A percentile compares a stretch with the other conserved stretches of the same genome.
Evolutionary conservation across 1,140 invertebrate species (phyloP).

Genomic region (Bombus breviceps): DNA sequence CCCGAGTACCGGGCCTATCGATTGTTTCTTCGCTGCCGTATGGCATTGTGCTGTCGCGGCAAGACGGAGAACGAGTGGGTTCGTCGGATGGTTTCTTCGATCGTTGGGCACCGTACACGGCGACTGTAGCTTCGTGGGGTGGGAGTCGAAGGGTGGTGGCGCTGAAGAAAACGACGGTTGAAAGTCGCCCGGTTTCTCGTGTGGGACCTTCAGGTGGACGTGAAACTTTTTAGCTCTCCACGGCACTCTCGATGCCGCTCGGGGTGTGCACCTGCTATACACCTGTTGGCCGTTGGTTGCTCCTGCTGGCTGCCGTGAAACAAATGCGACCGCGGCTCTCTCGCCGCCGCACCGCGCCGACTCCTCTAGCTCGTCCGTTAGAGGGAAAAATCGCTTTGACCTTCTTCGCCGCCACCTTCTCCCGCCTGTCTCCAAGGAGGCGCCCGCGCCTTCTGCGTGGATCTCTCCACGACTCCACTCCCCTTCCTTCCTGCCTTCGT

Average conservation of each 20-base stretch:
- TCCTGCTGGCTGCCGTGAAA: slow-evolving; percentile 57
- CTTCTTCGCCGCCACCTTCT: slow-evolving; percentile 28
- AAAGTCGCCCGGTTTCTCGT: slow-evolving; percentile 69
- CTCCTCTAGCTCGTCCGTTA: slow-evolving; percentile 61
- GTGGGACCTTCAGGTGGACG: slow-evolving; percentile 77
- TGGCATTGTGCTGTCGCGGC: slow-evolving; percentile 41
- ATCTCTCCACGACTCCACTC: background rate
- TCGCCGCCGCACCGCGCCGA: background rate
- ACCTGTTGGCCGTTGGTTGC: slow-evolving; percentile 75
- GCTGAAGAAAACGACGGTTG: slow-evolving; percentile 72
- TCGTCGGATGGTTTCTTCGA: background rate
- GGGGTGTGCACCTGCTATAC: slow-evolving; percentile 77
- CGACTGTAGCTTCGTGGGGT: slow-evolving; percentile 48
- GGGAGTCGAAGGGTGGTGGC: slow-evolving; percentile 51
- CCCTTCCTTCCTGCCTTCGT: background rate
- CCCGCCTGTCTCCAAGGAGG: background rate
- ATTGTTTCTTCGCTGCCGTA: slow-evolving; percentile 7
- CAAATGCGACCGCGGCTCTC: slow-evolving; percentile 48
- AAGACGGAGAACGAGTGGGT: slow-evolving; percentile 12
- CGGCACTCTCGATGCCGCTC: slow-evolving; percentile 60
- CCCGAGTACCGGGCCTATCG: background rate
- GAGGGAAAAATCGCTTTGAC: slow-evolving; percentile 50
- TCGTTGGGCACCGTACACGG: background rate
- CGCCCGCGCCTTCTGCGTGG: background rate
- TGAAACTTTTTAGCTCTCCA: slow-evolving; percentile 73